Conservation (phyloP, 2,797 vertebrate species). For the Morus bassanus region DNA sequence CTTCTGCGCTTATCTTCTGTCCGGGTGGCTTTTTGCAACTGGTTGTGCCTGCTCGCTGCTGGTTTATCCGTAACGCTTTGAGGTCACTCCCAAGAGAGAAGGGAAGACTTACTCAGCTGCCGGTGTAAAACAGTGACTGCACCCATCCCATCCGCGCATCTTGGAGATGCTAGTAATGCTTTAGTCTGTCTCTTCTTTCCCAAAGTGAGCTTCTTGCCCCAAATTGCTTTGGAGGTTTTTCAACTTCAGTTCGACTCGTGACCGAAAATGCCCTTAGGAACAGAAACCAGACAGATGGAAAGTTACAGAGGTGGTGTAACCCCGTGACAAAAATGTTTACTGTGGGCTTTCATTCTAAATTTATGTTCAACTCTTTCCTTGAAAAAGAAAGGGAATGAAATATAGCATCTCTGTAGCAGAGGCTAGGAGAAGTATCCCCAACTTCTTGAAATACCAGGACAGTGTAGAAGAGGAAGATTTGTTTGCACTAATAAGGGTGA, state of each 20-base stretch:
- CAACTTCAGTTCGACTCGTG: not conserved
- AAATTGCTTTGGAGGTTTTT: not conserved
- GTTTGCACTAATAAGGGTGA: not conserved
- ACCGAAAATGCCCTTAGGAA: not conserved
- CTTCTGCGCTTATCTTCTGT: rapidly evolving
- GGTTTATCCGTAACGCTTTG: rapidly evolving
- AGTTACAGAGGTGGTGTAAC: not conserved
- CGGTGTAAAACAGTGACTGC: rapidly evolving
- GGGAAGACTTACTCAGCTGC: rapidly evolving
- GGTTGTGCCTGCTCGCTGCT: not conserved
- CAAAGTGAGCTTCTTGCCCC: not conserved
- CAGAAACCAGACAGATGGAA: too few species aligned
- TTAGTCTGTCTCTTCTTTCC: not conserved
- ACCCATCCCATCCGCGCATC: not conserved
- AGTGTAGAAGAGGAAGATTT: not conserved
- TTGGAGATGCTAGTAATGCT: not conserved
- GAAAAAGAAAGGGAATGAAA: not conserved
- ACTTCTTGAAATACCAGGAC: not conserved
- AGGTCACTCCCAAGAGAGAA: not conserved
- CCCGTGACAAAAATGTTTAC: not conserved
- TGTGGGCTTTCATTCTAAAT: not conserved
- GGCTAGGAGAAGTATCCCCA: not conserved
- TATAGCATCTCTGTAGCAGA: not conserved
- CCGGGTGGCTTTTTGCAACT: rapidly evolving
- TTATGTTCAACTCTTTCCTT: rapidly evolving